Evolutionary conservation across 1,140 invertebrate species (phyloP), one percentile per base, ranked within the genome.

Genomic region (Leptinotarsa defecta): DNA sequence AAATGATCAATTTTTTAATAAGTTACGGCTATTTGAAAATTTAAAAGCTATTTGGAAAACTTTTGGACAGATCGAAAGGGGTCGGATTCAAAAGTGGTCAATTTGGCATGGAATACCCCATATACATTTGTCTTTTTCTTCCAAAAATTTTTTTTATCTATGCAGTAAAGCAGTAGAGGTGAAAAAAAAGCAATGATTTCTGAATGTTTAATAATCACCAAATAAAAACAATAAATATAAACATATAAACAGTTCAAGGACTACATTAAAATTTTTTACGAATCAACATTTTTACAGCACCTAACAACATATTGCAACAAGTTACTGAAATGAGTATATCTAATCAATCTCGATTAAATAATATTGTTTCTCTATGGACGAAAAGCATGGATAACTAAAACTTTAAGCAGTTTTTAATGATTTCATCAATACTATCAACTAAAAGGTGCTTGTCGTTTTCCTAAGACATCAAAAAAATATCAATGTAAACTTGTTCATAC

Each of bases 211-310:
- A 65, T 68, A 68, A 68, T 68, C 17, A 13, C 15, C 34, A 68
- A 68, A 24, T 68, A 68, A 68, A 70, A 70, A 70, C 68, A 70
- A 70, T 70, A 70, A 70, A 70, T 48, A 70, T 70, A 70, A 70
- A 70, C 48, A 70, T 70, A 70, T 70, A 70, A 70, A 70, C 68
- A 70, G 20, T 70, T 69, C 27, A 20, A 48, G 19, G n/a, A 70
- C 48, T 70, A 49, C 68, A 70, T 70, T 70, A 70, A 70, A 70
- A 48, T 68, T 24, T 70, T 49, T 17, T 17, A 70, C 43, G 43
- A 20, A 22, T 70, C 43, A 70, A 70, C 68, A 70, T 70, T 70
- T 70, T 70, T 70, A 70, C 68, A 70, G 43, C 34, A 70, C 34
- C n/a, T 49, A 48, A 20, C 13, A 70, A 68, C 24, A 24, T 34